Evolutionary conservation across 2,888 invertebrate species (phyloP).

Genomic region (Coleophora deauratella): DNA sequence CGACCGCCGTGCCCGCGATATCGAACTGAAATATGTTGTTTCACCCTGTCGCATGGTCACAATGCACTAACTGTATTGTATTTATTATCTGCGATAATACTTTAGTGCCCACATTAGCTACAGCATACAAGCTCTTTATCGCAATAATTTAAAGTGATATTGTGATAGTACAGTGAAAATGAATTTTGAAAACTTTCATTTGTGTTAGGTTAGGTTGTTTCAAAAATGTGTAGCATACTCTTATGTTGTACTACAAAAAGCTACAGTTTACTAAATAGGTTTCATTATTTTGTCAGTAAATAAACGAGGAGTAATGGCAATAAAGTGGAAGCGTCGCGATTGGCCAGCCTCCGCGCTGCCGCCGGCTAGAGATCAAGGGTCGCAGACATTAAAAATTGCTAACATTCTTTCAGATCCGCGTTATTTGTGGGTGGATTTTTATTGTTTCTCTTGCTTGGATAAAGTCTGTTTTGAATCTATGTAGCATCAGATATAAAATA

Average conservation of each 20-base stretch:
- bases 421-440: conserved; percentile 50
- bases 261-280: background rate
- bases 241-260: too few relatives aligned
- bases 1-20: conserved; percentile 64
- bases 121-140: too few relatives aligned
- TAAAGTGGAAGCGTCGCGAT: background rate
- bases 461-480: background rate
- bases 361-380: too few relatives aligned
- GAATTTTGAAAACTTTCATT: too few relatives aligned
- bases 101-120: too few relatives aligned
- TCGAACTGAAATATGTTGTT: conserved; percentile 71
- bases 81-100: background rate
- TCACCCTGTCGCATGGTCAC: conserved; percentile 42
- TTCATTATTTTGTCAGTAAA: background rate
- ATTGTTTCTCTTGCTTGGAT: conserved; percentile 22
- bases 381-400: conserved; percentile 67
- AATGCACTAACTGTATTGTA: conserved; percentile 19
- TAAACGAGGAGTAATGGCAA: background rate
- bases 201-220: too few relatives aligned
- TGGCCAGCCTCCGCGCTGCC: too few relatives aligned
- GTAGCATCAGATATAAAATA: too few relatives aligned
- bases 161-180: too few relatives aligned
- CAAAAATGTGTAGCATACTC: too few relatives aligned
- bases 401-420: conserved; percentile 61
- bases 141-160: too few relatives aligned